A percentile compares a stretch with the other conserved stretches of the same genome.
Conservation (phyloP, 2,888 invertebrate species). For the Lasioglossum leucozonium region DNA sequence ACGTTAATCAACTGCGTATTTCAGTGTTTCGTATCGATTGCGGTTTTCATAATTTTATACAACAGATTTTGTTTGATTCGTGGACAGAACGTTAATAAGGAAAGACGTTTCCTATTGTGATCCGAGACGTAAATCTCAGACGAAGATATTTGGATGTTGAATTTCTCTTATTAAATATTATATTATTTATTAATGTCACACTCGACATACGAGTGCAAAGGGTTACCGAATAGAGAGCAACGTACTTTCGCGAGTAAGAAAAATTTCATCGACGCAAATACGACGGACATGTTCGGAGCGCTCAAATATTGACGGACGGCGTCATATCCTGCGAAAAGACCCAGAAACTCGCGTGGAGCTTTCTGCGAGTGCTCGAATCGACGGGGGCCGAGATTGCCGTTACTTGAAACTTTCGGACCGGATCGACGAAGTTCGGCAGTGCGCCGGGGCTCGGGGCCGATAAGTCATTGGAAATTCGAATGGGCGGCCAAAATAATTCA, state of each 20-base stretch:
- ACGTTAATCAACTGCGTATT: too few species aligned
- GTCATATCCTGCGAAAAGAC: constrained; percentile 3
- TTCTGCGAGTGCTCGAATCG: not conserved
- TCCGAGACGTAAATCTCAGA: too few species aligned
- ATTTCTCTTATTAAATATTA: too few species aligned
- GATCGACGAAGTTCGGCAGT: not conserved
- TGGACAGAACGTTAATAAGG: too few species aligned
- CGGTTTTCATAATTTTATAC: too few species aligned
- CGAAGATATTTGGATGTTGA: too few species aligned
- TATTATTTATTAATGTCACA: too few species aligned
- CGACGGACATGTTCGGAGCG: not conserved
- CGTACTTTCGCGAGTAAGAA: not conserved
- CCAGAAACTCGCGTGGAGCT: not conserved
- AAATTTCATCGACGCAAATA: not conserved
- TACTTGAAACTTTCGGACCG: not conserved
- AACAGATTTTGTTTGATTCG: too few species aligned
- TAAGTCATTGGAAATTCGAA: constrained; percentile 24
- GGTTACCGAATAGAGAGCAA: too few species aligned
- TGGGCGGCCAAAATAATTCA: constrained; percentile 34
- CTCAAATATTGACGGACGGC: not conserved
- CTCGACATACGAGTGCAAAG: too few species aligned
- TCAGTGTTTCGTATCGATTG: too few species aligned
- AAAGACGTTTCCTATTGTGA: too few species aligned
- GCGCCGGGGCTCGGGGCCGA: not conserved
- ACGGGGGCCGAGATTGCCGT: not conserved